Conservation (phyloP, 2,113 vertebrate species). For the Hylia prasina region DNA sequence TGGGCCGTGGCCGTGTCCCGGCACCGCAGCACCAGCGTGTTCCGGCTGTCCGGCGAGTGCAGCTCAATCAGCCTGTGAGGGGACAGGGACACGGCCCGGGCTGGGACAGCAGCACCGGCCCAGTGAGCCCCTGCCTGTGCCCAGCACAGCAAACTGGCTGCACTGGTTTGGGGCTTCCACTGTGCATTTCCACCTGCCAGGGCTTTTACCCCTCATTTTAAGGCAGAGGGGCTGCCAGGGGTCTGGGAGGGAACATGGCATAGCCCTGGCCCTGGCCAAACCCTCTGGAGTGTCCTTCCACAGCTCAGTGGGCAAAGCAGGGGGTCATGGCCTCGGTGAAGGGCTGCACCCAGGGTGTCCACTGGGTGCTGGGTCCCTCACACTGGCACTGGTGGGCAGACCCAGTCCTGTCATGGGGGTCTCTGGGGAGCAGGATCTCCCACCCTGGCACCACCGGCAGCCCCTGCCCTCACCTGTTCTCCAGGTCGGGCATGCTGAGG, state of each 20-base stretch:
- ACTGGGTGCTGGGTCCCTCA: background rate
- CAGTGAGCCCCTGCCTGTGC: background rate
- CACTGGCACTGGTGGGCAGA: background rate
- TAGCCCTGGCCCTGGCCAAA: background rate
- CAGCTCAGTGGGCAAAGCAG: background rate
- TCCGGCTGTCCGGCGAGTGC: constrained; percentile 91
- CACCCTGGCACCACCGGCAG: fast-evolving
- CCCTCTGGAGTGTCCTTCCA: background rate
- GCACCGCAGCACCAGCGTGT: constrained; percentile 91
- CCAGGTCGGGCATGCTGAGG: constrained; percentile 94
- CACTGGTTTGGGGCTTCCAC: fast-evolving
- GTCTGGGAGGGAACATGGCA: background rate
- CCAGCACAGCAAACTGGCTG: background rate
- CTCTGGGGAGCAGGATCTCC: background rate
- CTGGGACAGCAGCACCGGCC: fast-evolving
- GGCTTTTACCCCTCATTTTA: background rate
- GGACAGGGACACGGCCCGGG: background rate
- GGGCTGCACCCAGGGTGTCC: background rate
- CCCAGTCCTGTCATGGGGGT: background rate
- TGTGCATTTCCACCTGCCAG: background rate
- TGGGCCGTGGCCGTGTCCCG: constrained; percentile 86
- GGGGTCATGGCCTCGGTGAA: background rate
- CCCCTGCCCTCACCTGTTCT: constrained; percentile 83
- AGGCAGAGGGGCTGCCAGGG: background rate
- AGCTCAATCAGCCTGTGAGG: constrained; percentile 89